Percentiles rank a stretch among this genome's conserved stretches.
These are phyloP conservation scores for Cercopithecus petaurista DNA, from an alignment of 2,797 vertebrate species.

Conservation along the genomic window DNA sequence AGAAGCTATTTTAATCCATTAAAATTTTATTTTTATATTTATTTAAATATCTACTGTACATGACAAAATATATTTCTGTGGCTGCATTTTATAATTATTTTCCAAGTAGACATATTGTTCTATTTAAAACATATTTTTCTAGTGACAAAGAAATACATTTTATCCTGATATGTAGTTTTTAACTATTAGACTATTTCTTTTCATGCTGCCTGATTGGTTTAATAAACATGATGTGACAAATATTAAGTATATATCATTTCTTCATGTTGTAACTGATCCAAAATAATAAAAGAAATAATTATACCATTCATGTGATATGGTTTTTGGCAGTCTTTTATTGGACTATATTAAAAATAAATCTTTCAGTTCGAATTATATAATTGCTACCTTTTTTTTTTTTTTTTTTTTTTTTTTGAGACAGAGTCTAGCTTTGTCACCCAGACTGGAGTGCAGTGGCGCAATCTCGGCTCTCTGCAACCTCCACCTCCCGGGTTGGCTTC, in stretches of 20 bases:
- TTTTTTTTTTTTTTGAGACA: no score
- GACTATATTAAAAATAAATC: slow-evolving; percentile 39
- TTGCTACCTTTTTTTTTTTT: background rate
- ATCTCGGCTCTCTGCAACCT: background rate
- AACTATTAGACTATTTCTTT: slow-evolving; percentile 26
- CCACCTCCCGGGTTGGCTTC: background rate
- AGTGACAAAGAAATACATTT: slow-evolving; percentile 30
- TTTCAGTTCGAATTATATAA: slow-evolving; percentile 35
- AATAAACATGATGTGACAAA: background rate
- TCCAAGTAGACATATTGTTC: background rate
- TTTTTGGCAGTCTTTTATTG: slow-evolving; percentile 52
- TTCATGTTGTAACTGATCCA: slow-evolving; percentile 24
- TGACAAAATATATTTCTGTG: slow-evolving; percentile 61
- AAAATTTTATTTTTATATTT: slow-evolving; percentile 75
- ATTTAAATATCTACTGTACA: slow-evolving; percentile 58
- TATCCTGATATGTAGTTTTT: background rate
- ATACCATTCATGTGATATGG: background rate
- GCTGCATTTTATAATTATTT: slow-evolving; percentile 53
- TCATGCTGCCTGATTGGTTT: slow-evolving; percentile 2
- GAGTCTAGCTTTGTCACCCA: background rate
- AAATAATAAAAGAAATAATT: slow-evolving; percentile 56
- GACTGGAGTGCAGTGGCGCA: background rate
- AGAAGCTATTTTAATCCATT: slow-evolving; percentile 31
- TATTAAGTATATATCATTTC: slow-evolving; percentile 42
- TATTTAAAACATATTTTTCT: slow-evolving; percentile 60